phyloP scores from a whole-genome alignment of 2,113 vertebrate genomes.

The Solenodon paradoxus region DNA sequence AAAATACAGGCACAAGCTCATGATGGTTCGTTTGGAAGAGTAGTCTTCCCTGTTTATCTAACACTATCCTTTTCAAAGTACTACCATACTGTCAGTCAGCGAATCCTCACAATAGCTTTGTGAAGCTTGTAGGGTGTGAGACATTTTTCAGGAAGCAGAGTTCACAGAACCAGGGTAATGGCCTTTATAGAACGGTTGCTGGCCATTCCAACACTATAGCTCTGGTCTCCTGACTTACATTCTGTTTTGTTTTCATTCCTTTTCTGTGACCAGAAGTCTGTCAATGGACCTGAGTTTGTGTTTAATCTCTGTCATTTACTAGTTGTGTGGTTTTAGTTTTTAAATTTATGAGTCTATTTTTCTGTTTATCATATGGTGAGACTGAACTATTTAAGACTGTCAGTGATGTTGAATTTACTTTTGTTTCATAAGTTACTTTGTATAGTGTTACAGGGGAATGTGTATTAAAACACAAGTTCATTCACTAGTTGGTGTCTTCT shows the following conservation, averaged over 20 bases:
- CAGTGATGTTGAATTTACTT: slow-evolving; percentile 29
- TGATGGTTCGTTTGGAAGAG: neutral
- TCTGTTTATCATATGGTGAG: neutral
- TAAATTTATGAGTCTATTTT: slow-evolving; percentile 16
- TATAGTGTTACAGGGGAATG: neutral
- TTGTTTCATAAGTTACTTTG: slow-evolving; percentile 22
- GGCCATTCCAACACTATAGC: neutral
- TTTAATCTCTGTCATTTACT: neutral
- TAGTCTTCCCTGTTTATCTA: neutral
- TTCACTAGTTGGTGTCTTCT: neutral
- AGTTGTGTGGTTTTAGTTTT: neutral
- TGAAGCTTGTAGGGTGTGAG: neutral
- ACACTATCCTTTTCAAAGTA: slow-evolving; percentile 4
- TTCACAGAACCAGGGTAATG: neutral
- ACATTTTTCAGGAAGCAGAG: neutral
- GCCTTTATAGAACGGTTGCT: neutral
- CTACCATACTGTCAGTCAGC: neutral
- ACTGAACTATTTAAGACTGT: neutral
- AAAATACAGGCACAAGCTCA: neutral
- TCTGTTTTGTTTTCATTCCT: neutral
- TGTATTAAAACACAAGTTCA: neutral
- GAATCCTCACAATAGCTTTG: neutral
- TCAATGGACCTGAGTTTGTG: slow-evolving; percentile 13
- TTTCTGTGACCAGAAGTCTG: neutral
- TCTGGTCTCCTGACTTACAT: neutral